Base-by-base conservation (phyloP, 2,888 invertebrate genomes). In the Noctua comes region DNA sequence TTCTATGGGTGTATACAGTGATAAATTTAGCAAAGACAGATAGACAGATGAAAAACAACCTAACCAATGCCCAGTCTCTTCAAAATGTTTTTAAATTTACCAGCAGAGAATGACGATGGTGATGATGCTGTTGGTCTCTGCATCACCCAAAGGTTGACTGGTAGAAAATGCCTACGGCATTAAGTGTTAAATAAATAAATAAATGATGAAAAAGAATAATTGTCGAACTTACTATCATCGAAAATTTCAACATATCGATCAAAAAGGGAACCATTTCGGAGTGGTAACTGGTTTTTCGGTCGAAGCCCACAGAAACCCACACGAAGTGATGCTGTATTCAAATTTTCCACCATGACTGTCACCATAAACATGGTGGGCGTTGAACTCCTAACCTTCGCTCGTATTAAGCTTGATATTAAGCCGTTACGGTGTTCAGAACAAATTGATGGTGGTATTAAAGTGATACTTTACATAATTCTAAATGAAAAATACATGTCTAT, bases 381-480 rank as follows among this genome's bases (percentile, higher is more conserved):
- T 83, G 70, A 76, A 76, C 83, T 82, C n/a, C 5, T 43, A 59
- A 83, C 76, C 76, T 83, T 72, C 43, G 10, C 24, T 51, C 51
- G 16, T 57, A 43, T 62, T 59, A 59, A 27, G n/a, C n/a, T 40
- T 65, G n/a, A 31, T 51, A 76, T 73, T 79, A 62, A 73, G 59
- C 72, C 59, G 59, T 73, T 70, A 70, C 31, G 66, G 54, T 18
- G 73, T 51, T 76, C 48, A 31, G 21, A 21, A 73, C 46, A 80
- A 83, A 80, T 76, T 83, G 65, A 68, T 76, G 72, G 54, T 10
- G 31, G 3, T 62, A 66, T 70, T 83, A 76, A 83, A 83, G 48
- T 80, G 73, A 80, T 76, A 73, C 16, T 80, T 76, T 73, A 83
- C 80, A 80, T 80, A 70, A 80, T 73, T 76, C n/a, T 57, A 46